phyloP scores from a whole-genome alignment of 2,888 invertebrate species.

The Aradus depressus region DNA sequence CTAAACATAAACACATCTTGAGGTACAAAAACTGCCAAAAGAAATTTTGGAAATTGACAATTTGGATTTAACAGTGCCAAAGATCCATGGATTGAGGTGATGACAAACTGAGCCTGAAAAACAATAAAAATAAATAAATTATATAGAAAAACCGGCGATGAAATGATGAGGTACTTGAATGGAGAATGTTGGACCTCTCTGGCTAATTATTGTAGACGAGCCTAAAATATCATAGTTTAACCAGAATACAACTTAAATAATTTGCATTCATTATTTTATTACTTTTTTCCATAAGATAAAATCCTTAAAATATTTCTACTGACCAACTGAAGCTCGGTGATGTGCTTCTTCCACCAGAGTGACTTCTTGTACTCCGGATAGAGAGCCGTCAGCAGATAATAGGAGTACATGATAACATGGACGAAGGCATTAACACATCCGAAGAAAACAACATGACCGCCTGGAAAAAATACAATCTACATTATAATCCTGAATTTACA shows the following conservation, averaged over 20 bases:
- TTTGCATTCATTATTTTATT: no score
- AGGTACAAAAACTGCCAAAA: slow-evolving; percentile 44
- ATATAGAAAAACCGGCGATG: no score
- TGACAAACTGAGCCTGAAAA: slow-evolving; percentile 53
- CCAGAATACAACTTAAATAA: no score
- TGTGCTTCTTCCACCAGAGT: slow-evolving; percentile 23
- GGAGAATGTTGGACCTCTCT: no score
- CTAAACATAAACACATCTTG: slow-evolving; percentile 56
- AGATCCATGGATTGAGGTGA: slow-evolving; percentile 45
- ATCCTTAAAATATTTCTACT: no score
- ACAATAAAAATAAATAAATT: no score
- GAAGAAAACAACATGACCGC: slow-evolving; percentile 42
- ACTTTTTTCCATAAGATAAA: no score
- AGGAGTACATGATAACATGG: slow-evolving; percentile 44
- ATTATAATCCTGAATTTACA: no score
- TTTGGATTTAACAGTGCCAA: slow-evolving; percentile 40
- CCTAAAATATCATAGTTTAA: no score
- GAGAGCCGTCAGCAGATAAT: slow-evolving; percentile 41
- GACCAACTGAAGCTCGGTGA: slow-evolving; percentile 27
- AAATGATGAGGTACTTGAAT: no score
- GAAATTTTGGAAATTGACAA: slow-evolving; percentile 49
- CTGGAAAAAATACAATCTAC: slow-evolving; percentile 34
- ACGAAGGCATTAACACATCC: slow-evolving; percentile 42
- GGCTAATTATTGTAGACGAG: no score
- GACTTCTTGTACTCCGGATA: slow-evolving; percentile 38